Conservation (phyloP, 2,113 vertebrate species). For the Aplodontia rufa region DNA sequence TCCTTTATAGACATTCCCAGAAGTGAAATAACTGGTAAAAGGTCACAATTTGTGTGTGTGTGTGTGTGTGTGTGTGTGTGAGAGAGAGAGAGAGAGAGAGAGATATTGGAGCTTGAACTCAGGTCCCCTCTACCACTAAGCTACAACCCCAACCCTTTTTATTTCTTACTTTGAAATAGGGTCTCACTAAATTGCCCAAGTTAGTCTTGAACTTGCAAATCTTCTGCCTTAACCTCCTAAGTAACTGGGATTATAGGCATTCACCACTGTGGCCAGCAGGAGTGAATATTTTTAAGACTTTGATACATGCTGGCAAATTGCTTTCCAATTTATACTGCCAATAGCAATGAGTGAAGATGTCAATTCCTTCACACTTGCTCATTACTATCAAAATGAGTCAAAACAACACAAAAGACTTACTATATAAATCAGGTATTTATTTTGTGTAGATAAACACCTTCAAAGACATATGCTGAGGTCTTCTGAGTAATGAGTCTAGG, state of each 20-base stretch:
- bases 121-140: too few species aligned
- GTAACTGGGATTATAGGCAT: too few species aligned
- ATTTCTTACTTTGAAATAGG: too few species aligned
- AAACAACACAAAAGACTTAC: background rate
- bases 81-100: too few species aligned
- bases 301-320: background rate
- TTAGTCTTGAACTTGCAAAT: too few species aligned
- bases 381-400: background rate
- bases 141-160: too few species aligned
- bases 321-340: conserved; percentile 7
- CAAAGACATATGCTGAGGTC: background rate
- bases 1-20: conserved; percentile 17
- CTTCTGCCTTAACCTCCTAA: too few species aligned
- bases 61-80: too few species aligned
- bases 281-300: conserved; percentile 22
- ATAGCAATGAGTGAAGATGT: background rate
- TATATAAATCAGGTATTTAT: background rate
- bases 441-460: background rate
- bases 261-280: too few species aligned
- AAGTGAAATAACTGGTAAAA: background rate
- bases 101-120: too few species aligned
- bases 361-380: background rate
- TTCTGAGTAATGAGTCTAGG: background rate
- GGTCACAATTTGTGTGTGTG: too few species aligned
- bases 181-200: too few species aligned